These are phyloP conservation scores for Sarcophaga rosellei DNA, from an alignment of 2,888 invertebrate genomes.

Conservation along the genomic window DNA sequence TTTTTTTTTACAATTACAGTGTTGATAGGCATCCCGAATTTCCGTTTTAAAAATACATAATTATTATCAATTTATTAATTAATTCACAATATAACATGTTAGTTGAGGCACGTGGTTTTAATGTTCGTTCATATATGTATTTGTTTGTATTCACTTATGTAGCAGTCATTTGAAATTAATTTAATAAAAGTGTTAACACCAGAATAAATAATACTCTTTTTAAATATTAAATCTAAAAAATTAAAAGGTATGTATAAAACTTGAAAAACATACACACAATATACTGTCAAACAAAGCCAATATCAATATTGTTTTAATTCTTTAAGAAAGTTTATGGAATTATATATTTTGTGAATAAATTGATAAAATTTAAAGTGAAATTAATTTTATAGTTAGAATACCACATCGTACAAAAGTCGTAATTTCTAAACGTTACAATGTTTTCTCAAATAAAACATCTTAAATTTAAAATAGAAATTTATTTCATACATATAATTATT, in stretches of 20 bases:
- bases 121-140: conserved; percentile 9
- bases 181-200: not conserved
- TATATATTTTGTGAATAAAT: too few species aligned
- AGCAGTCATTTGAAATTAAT: conserved; percentile 18
- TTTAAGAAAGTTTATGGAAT: too few species aligned
- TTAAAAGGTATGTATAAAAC: not conserved
- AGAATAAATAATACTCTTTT: not conserved
- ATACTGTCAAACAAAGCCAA: too few species aligned
- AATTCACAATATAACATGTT: not conserved
- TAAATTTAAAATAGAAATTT: too few species aligned
- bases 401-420: too few species aligned
- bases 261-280: too few species aligned
- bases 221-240: not conserved
- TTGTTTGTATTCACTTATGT: not conserved
- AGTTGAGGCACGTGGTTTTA: conserved; percentile 25
- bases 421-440: too few species aligned
- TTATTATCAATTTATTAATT: not conserved
- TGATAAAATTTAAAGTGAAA: too few species aligned
- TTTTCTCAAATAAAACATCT: too few species aligned
- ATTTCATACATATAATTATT: too few species aligned
- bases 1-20: conserved; percentile 72
- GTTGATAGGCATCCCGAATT: conserved; percentile 87
- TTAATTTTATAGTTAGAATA: too few species aligned
- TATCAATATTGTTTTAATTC: too few species aligned
- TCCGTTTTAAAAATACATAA: conserved; percentile 83